Evolutionary conservation across 2,797 vertebrate genomes (phyloP).

Genomic region (Propithecus perrieri): DNA sequence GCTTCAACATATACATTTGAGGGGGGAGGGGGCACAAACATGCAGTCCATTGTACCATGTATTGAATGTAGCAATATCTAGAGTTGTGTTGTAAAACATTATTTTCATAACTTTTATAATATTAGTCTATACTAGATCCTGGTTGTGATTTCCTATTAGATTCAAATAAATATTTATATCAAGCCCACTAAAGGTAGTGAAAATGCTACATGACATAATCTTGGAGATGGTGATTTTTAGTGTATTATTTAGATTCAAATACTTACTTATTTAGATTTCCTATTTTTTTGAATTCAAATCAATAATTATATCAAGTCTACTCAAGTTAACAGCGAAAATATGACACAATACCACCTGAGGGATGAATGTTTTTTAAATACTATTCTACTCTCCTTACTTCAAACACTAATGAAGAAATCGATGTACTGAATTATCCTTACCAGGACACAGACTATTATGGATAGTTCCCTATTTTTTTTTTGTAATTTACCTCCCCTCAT

Average conservation of each 20-base stretch:
- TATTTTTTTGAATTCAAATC: not conserved
- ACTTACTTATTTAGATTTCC: not conserved
- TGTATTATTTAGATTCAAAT: not conserved
- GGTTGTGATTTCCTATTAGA: not conserved
- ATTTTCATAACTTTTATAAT: not conserved
- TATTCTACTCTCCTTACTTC: not conserved
- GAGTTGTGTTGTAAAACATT: not conserved
- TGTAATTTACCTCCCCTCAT: not conserved
- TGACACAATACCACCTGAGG: not conserved
- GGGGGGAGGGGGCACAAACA: not conserved
- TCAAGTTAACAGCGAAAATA: not conserved
- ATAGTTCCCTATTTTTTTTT: not conserved
- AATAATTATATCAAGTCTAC: not conserved
- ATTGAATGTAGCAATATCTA: not conserved
- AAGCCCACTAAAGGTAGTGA: not conserved
- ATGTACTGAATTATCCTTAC: not conserved
- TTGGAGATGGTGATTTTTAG: not conserved
- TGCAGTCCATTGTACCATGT: not conserved
- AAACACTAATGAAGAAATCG: not conserved
- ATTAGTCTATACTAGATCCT: not conserved
- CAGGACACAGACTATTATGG: not conserved
- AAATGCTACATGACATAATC: not conserved
- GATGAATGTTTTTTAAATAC: not conserved
- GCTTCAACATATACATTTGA: not conserved
- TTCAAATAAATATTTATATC: not conserved